phyloP scores from a whole-genome alignment of 1,140 invertebrate species.

The Acromyrmex charruanus region DNA sequence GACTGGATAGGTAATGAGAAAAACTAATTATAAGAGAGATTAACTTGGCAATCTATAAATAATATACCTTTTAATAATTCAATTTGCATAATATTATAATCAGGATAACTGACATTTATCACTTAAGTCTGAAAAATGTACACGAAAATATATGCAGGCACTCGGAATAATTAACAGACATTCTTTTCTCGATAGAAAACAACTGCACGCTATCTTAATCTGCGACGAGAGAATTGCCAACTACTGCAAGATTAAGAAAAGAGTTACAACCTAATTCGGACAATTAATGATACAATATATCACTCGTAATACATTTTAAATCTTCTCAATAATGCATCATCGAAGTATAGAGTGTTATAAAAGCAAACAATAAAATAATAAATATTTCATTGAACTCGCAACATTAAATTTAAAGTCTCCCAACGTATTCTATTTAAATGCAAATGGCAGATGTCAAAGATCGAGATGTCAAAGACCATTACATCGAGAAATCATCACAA shows the following conservation, averaged over 20 bases:
- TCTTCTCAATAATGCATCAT: not conserved
- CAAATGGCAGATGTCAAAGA: slow-evolving; percentile 34
- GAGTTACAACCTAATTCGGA: not conserved
- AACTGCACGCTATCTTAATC: not conserved
- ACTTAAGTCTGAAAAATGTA: not conserved
- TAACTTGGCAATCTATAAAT: not conserved
- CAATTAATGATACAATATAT: not conserved
- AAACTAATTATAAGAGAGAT: not conserved
- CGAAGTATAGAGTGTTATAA: not conserved
- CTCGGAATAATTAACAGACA: not conserved
- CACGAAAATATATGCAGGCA: not conserved
- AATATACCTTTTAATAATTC: not conserved
- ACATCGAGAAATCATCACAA: not conserved
- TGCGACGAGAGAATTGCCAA: not conserved
- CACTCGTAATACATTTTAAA: not conserved
- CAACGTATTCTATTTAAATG: slow-evolving; percentile 19
- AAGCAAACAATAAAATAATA: not conserved
- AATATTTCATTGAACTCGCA: not conserved
- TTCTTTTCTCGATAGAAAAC: not conserved
- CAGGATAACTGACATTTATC: not conserved
- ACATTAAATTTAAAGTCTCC: slow-evolving; percentile 2
- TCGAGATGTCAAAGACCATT: not conserved
- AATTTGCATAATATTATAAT: slow-evolving; percentile 23
- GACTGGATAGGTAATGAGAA: not conserved
- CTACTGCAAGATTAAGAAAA: not conserved